phyloP scores from a whole-genome alignment of 1,140 invertebrate genomes.

The Antheraea pernyi region DNA sequence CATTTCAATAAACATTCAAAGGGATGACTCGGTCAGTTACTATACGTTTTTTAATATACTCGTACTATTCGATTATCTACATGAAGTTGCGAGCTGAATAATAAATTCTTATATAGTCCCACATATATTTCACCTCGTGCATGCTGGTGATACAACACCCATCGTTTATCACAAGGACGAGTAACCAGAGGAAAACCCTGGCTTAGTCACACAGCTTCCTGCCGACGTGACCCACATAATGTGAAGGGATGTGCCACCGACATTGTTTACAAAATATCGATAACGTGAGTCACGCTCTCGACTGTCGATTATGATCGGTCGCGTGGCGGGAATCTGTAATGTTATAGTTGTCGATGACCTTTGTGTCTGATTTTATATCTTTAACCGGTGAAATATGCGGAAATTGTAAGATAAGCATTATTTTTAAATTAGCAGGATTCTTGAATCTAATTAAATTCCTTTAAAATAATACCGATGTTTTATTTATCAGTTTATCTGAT shows the following conservation, averaged over 20 bases:
- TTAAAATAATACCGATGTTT: neutral
- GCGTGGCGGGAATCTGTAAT: neutral
- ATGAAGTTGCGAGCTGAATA: too few relatives aligned
- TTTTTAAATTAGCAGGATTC: neutral
- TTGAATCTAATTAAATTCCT: neutral
- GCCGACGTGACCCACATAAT: slow-evolving; percentile 33
- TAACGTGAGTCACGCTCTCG: neutral
- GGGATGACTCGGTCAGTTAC: too few relatives aligned
- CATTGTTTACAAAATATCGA: slow-evolving; percentile 5
- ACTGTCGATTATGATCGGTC: neutral
- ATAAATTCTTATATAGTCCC: neutral
- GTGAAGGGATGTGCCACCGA: slow-evolving; percentile 1
- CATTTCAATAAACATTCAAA: too few relatives aligned
- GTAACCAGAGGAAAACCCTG: slow-evolving; percentile 34
- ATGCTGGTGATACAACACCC: neutral
- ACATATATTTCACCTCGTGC: neutral
- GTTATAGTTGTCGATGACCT: neutral
- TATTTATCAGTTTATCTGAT: neutral
- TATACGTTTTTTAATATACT: too few relatives aligned
- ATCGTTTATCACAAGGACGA: neutral
- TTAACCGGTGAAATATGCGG: neutral
- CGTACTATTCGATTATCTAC: too few relatives aligned
- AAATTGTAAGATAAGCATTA: neutral
- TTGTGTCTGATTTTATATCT: neutral
- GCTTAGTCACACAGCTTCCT: slow-evolving; percentile 33